A percentile compares a stretch with the other conserved stretches of the same genome.
These are phyloP conservation scores for Lemur catta DNA, from an alignment of 2,797 vertebrate genomes.

Conservation along the genomic window DNA sequence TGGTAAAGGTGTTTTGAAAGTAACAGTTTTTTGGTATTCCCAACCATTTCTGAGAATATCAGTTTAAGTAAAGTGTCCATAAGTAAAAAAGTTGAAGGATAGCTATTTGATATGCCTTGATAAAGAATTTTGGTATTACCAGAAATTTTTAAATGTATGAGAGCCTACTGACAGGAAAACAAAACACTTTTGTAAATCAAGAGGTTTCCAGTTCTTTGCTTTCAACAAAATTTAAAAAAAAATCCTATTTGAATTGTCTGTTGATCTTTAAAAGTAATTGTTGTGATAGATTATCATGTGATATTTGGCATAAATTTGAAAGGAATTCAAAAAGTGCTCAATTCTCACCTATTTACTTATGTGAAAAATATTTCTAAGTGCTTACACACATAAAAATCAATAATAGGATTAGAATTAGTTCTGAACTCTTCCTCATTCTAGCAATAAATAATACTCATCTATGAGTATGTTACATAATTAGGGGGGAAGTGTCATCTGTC, in stretches of 20 bases:
- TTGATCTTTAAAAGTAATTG: background rate
- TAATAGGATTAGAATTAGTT: background rate
- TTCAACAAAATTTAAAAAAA: constrained; percentile 1
- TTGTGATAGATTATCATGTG: background rate
- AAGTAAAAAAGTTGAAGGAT: background rate
- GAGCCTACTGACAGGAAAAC: background rate
- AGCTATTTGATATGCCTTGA: background rate
- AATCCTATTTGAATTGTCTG: background rate
- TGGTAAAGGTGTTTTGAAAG: background rate
- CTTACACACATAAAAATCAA: background rate
- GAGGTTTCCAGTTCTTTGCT: background rate
- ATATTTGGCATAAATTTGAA: background rate
- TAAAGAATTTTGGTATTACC: background rate
- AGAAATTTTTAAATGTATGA: constrained; percentile 7
- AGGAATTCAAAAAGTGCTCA: background rate
- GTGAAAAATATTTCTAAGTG: background rate
- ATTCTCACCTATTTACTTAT: background rate
- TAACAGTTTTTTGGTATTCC: background rate
- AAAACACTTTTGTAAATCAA: background rate
- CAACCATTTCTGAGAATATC: background rate
- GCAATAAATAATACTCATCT: background rate
- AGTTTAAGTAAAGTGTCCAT: background rate
- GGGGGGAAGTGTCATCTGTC: background rate
- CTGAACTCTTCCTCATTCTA: background rate
- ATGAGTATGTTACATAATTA: background rate